Conservation (phyloP, 2,113 vertebrate genomes). For the Salvelinus namaycush region DNA sequence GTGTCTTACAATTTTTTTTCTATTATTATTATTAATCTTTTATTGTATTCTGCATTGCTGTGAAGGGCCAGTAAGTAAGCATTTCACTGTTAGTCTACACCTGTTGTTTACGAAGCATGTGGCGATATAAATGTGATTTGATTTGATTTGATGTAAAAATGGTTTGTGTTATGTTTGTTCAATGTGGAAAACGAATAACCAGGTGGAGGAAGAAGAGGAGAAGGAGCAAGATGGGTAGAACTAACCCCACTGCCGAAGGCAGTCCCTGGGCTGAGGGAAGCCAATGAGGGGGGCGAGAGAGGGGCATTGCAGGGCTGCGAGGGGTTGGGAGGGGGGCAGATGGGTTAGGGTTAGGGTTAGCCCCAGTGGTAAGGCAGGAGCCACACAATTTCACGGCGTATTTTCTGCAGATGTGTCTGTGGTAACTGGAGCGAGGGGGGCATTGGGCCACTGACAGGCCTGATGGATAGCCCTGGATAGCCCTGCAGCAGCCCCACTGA, state of each 20-base stretch:
- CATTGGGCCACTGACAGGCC: constrained; percentile 62
- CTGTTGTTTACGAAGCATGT: background rate
- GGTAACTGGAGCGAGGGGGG: constrained; percentile 69
- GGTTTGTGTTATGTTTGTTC: background rate
- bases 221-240: constrained; percentile 23
- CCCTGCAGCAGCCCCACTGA: constrained; percentile 41
- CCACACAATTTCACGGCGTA: constrained; percentile 91
- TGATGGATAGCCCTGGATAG: constrained; percentile 74
- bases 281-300: background rate
- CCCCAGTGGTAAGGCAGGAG: constrained; percentile 71
- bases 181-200: too few relatives aligned
- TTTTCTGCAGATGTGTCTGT: constrained; percentile 89
- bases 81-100: too few relatives aligned
- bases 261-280: constrained; percentile 28
- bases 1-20: too few relatives aligned
- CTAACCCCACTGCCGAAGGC: constrained; percentile 26
- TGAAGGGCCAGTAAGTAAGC: too few relatives aligned
- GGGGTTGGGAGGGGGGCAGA: constrained; percentile 17
- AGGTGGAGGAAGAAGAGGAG: background rate
- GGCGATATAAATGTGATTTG: background rate
- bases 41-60: too few relatives aligned
- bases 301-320: background rate
- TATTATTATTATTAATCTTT: too few relatives aligned
- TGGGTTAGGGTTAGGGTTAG: constrained; percentile 20
- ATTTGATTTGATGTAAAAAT: constrained; percentile 5